A percentile compares a stretch with the other conserved stretches of the same genome.
phyloP scores from a whole-genome alignment of 2,113 vertebrate species.

The Zosterops lateralis region DNA sequence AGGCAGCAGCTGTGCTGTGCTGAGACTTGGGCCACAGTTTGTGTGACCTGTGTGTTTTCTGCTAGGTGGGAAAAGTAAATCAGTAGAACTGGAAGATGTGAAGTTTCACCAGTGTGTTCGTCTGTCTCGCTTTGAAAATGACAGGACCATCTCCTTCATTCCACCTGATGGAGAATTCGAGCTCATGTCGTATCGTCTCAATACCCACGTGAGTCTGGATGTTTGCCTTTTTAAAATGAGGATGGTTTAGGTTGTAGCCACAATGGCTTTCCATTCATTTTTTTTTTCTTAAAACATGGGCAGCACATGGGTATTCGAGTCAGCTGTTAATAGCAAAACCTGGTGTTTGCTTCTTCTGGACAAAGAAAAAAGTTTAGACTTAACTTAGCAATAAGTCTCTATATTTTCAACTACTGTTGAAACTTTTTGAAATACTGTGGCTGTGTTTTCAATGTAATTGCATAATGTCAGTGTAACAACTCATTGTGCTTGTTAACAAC shows the following conservation, averaged over 20 bases:
- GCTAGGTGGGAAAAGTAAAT: constrained; percentile 88
- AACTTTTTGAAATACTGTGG: background rate
- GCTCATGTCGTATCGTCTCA: constrained; percentile 89
- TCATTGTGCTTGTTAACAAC: background rate
- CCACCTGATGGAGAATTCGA: constrained; percentile 89
- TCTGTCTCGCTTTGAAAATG: constrained; percentile 88
- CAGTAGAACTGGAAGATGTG: constrained; percentile 87
- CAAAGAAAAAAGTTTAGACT: background rate
- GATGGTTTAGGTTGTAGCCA: background rate
- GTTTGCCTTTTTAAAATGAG: background rate
- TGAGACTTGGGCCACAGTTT: rapidly evolving
- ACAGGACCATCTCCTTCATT: constrained; percentile 90
- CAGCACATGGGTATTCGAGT: background rate
- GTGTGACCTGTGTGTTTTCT: background rate
- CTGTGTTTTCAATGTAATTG: background rate
- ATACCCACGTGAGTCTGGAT: constrained; percentile 81
- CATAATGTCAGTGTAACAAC: background rate
- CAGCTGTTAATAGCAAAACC: background rate
- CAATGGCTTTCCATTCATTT: background rate
- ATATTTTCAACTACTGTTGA: background rate
- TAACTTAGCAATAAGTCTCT: background rate
- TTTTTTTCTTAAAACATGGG: background rate
- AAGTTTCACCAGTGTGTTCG: constrained; percentile 91
- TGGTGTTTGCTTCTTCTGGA: background rate
- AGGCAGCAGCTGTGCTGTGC: background rate